Base-by-base conservation (phyloP, 2,797 vertebrate genomes). In the Muscicapa comitata region DNA sequence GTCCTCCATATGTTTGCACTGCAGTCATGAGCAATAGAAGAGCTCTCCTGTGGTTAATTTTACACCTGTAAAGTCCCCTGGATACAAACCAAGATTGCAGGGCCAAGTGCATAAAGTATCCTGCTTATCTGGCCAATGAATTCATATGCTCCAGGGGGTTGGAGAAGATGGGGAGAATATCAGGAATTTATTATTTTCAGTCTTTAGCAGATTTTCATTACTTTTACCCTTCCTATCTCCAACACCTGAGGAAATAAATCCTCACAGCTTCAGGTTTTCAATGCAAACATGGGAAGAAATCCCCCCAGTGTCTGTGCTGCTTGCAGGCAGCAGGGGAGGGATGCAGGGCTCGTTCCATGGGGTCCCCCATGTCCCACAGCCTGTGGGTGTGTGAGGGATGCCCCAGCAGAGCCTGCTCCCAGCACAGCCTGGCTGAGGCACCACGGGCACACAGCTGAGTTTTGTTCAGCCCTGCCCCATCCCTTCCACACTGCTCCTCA, bases 21-120 rank as follows among this genome's bases (percentile, higher is more conserved):
- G 90, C 93, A 95, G 88, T 95, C 86, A 79, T 76, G 93, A 97
- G 97, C 93, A 97, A 97, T 67, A 92, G 94, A 95, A 93, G 92
- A 96, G 87, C 93, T 96, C 95, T 94, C 96, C 93, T 84, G 93
- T 92, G 96, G 91, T 92, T 96, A 68, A 90, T 96, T 95, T 95
- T 96, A 96, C 88, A 97, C 95, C 96, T 97, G 94, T 95, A 91
- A 93, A 96, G 91, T 81, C 86, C 71, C 58, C 61, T 95, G 95
- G 95, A 92, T 84, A 88, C 74, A 88, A 76, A 93, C 87, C 94
- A 96, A 91, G 86, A 86, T 50, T 91, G 66, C 2, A 0, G 74
- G 86, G 81, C 94, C 97, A 94, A 95, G 67, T 58, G 80, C 91
- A 86, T 95, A 86, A 96, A 94, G 59, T 76, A 79, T 77, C 70